These are phyloP conservation scores for Sarcophilus harrisii DNA, from an alignment of 2,797 vertebrate species.

Conservation along the genomic window DNA sequence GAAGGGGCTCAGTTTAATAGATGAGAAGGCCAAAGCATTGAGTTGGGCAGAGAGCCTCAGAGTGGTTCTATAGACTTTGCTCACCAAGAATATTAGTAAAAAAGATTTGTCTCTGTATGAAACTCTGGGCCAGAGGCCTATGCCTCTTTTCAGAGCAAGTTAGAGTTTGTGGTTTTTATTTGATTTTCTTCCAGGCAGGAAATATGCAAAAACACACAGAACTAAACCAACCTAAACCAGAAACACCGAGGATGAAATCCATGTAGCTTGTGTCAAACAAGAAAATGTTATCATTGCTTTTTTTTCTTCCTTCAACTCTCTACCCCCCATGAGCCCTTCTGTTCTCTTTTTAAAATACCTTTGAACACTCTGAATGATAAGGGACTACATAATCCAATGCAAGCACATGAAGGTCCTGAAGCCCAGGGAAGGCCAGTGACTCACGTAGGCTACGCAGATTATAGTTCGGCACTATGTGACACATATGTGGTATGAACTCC, in stretches of 20 bases:
- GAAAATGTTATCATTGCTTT: not conserved
- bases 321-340: not conserved
- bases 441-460: not conserved
- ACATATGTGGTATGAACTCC: not conserved
- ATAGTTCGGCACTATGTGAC: not conserved
- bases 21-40: not conserved
- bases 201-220: not conserved
- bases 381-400: not conserved
- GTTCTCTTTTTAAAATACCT: not conserved
- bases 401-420: not conserved
- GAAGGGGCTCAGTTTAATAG: not conserved
- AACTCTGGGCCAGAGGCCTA: not conserved
- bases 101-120: not conserved
- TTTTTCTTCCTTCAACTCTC: not conserved
- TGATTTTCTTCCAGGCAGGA: not conserved
- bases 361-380: not conserved
- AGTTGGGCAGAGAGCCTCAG: not conserved
- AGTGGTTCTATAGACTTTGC: not conserved
- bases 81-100: not conserved
- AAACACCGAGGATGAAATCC: not conserved
- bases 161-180: not conserved
- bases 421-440: not conserved
- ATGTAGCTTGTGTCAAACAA: not conserved
- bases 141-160: not conserved
- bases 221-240: not conserved